These are phyloP conservation scores for Drosophila athabasca DNA, from an alignment of 1,140 invertebrate species.

Conservation along the genomic window DNA sequence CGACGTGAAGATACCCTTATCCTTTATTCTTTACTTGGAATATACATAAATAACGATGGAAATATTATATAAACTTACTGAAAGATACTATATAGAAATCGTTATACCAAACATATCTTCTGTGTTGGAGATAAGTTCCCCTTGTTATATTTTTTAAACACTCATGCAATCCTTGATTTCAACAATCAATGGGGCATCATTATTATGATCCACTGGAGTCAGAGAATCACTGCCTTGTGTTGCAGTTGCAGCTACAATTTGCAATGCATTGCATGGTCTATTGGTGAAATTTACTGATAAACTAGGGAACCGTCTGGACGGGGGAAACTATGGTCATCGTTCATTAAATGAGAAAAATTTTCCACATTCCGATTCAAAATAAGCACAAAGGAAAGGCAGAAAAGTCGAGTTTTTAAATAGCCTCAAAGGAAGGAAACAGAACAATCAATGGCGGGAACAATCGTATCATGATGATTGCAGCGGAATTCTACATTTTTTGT, in stretches of 20 bases:
- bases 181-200: no score
- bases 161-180: no score
- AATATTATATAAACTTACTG: no score
- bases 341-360: conserved; percentile 32
- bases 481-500: conserved; percentile 6
- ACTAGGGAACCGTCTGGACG: neutral
- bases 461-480: conserved; percentile 5
- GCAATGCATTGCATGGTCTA: conserved; percentile 45
- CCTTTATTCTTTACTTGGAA: no score
- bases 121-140: no score
- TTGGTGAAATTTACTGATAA: conserved; percentile 27
- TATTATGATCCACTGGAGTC: no score
- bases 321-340: no score
- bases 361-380: conserved; percentile 27
- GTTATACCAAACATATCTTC: no score
- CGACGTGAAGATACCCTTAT: conserved; percentile 24
- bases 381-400: neutral
- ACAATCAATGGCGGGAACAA: neutral
- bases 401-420: neutral
- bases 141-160: no score
- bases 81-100: no score
- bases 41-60: no score
- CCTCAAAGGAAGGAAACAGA: conserved; percentile 16
- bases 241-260: conserved; percentile 43
- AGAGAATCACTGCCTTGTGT: neutral